Conservation (phyloP, 2,797 vertebrate species). For the Pseudocheirus occidentalis region DNA sequence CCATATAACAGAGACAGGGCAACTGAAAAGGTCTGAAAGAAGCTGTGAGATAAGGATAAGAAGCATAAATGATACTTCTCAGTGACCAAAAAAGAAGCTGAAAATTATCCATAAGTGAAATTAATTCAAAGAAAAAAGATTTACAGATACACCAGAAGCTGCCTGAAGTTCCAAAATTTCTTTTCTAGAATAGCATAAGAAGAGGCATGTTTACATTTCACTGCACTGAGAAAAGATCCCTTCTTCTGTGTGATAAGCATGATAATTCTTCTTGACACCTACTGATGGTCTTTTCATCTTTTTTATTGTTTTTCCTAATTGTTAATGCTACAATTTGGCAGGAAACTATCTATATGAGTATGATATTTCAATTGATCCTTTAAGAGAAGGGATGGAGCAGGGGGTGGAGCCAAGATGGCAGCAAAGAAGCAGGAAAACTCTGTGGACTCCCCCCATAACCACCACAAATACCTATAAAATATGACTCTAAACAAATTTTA, state of each 20-base stretch:
- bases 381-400: too few species aligned
- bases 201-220: background rate
- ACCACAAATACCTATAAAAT: too few species aligned
- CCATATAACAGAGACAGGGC: conserved; percentile 29
- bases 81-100: conserved; percentile 8
- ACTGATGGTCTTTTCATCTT: conserved; percentile 17
- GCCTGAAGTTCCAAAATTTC: background rate
- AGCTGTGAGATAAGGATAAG: conserved; percentile 18
- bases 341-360: too few species aligned
- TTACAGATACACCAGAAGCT: background rate
- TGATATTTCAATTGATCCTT: too few species aligned
- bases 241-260: conserved; percentile 25
- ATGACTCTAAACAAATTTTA: too few species aligned
- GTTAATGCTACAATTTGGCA: too few species aligned
- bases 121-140: background rate
- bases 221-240: background rate
- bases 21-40: conserved; percentile 28
- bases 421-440: too few species aligned
- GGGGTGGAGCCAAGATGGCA: too few species aligned
- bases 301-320: background rate
- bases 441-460: too few species aligned
- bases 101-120: conserved; percentile 7
- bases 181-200: background rate
- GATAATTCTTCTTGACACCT: conserved; percentile 1
- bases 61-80: conserved; percentile 21